Evolutionary conservation across 2,888 invertebrate species (phyloP).

Genomic region (Microctonus brassicae): DNA sequence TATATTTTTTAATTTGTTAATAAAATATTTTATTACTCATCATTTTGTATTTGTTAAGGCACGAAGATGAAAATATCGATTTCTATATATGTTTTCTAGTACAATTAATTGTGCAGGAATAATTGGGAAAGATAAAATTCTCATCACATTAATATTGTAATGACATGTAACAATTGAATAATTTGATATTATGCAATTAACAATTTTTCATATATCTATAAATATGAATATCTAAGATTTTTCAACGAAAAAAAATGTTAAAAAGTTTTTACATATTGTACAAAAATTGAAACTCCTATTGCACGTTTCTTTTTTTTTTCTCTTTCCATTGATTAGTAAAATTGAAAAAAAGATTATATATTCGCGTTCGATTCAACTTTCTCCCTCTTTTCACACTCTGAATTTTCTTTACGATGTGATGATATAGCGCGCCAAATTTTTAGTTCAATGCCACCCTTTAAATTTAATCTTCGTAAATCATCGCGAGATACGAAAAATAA

Average conservation of each 20-base stretch:
- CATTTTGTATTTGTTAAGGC: background rate
- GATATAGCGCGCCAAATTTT: slow-evolving; percentile 87
- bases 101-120: background rate
- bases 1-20: too few species aligned
- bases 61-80: background rate
- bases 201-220: background rate
- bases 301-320: slow-evolving; percentile 14
- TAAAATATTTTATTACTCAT: background rate
- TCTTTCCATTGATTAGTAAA: background rate
- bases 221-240: background rate
- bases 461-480: slow-evolving; percentile 83
- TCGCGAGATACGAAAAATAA: slow-evolving; percentile 84
- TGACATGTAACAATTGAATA: background rate
- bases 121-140: background rate
- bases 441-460: slow-evolving; percentile 87
- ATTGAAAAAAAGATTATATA: slow-evolving; percentile 11
- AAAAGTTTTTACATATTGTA: slow-evolving; percentile 18
- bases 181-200: background rate
- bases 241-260: background rate
- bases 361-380: background rate
- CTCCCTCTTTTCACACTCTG: slow-evolving; percentile 23
- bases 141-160: background rate
- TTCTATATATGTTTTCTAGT: background rate
- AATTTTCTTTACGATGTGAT: slow-evolving; percentile 43
- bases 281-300: too few species aligned